Conservation (phyloP, 2,797 vertebrate species). For the Rhadinocentrus ornatus region DNA sequence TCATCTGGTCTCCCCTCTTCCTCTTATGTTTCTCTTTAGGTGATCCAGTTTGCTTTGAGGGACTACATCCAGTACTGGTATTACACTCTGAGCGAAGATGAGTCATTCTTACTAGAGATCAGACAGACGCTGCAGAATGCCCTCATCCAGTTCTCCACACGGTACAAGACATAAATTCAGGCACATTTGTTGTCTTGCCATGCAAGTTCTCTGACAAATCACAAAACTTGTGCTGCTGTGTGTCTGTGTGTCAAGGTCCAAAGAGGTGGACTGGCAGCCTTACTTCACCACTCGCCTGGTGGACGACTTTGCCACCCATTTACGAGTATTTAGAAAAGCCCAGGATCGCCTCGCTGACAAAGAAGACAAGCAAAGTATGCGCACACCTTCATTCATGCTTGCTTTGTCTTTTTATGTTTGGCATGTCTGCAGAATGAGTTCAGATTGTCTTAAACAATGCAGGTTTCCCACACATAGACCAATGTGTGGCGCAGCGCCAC, state of each 20-base stretch:
- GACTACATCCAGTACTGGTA: constrained; percentile 99
- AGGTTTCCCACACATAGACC: no score
- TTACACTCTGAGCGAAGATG: constrained; percentile 98
- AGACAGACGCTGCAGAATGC: constrained; percentile 96
- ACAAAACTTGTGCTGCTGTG: neutral
- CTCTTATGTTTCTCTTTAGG: constrained; percentile 75
- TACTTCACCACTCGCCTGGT: constrained; percentile 98
- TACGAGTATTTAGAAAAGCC: constrained; percentile 98
- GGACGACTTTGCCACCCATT: constrained; percentile 98
- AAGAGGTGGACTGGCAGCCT: constrained; percentile 99
- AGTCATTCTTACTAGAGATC: constrained; percentile 97
- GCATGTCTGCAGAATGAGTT: neutral
- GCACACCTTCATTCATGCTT: neutral
- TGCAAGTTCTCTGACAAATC: neutral
- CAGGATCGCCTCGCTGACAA: constrained; percentile 93
- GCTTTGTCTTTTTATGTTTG: neutral
- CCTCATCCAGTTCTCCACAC: constrained; percentile 96
- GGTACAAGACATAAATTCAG: constrained; percentile 75
- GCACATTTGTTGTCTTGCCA: neutral
- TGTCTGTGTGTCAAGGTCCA: constrained; percentile 71
- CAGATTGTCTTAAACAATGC: neutral
- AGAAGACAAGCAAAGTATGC: constrained; percentile 92
- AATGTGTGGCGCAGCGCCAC: no score
- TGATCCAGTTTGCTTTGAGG: constrained; percentile 97
- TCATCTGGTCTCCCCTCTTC: neutral